Percentiles rank a stretch among this genome's conserved stretches.
Evolutionary conservation across 2,113 vertebrate genomes (phyloP).

Genomic region (Rhinoderma darwinii): DNA sequence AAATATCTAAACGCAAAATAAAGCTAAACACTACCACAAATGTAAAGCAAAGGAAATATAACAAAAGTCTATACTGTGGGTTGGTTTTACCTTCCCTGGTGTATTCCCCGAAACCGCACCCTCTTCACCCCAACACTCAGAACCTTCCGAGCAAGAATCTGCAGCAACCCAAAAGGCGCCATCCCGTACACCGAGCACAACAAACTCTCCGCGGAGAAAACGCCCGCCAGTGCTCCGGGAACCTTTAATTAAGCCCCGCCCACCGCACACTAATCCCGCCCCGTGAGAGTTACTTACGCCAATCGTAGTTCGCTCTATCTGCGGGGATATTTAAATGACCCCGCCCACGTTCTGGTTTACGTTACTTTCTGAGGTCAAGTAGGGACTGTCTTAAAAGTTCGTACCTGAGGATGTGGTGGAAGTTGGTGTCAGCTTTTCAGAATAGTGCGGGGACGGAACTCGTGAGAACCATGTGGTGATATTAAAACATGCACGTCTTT

Average conservation of each 20-base stretch:
- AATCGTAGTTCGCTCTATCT: background rate
- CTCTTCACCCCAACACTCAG: conserved; percentile 59
- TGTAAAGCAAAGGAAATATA: background rate
- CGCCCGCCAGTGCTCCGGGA: background rate
- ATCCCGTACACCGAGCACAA: background rate
- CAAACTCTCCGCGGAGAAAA: background rate
- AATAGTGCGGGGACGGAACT: too few relatives aligned
- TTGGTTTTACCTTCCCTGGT: conserved; percentile 40
- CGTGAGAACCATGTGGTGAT: too few relatives aligned
- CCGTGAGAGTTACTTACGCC: too few relatives aligned
- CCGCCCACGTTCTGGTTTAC: background rate
- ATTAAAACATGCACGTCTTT: too few relatives aligned
- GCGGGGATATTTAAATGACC: background rate
- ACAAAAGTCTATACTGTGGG: background rate
- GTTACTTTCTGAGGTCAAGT: background rate
- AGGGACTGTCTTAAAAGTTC: background rate
- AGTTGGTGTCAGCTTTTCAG: background rate
- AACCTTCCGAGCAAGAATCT: background rate
- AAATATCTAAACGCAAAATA: too few relatives aligned
- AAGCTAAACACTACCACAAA: background rate
- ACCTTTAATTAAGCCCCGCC: conserved; percentile 20
- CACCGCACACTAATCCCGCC: rapidly evolving
- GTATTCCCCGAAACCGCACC: conserved; percentile 55
- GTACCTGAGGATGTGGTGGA: background rate
- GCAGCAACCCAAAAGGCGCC: background rate